A percentile compares a stretch with the other conserved stretches of the same genome.
Conservation (phyloP, 2,113 vertebrate genomes). For the Rhinogobius similis region DNA sequence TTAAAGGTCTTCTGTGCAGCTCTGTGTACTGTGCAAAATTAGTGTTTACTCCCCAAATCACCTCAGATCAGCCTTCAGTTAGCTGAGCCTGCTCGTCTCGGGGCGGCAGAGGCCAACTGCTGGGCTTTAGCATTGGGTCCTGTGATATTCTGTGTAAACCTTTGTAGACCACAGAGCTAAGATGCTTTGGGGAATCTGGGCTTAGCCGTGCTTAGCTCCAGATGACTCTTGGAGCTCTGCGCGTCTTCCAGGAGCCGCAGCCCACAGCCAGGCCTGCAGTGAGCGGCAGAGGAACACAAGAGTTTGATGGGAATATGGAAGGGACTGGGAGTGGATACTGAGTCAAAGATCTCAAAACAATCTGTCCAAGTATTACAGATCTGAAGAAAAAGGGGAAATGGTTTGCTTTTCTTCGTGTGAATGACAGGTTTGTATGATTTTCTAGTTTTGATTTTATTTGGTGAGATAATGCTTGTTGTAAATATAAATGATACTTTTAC, state of each 20-base stretch:
- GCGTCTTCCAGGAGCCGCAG: slow-evolving; percentile 49
- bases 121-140: slow-evolving; percentile 39
- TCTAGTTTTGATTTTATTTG: too few species aligned
- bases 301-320: neutral
- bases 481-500: too few species aligned
- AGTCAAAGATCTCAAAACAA: neutral
- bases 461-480: too few species aligned
- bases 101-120: slow-evolving; percentile 38
- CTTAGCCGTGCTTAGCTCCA: slow-evolving; percentile 55
- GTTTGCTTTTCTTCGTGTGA: neutral
- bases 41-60: slow-evolving; percentile 23
- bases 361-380: too few species aligned
- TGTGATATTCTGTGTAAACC: slow-evolving; percentile 47
- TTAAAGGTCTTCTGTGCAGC: slow-evolving; percentile 8
- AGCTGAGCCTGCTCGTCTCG: slow-evolving; percentile 10
- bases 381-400: too few species aligned
- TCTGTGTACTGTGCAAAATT: slow-evolving; percentile 12
- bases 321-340: neutral
- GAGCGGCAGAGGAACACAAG: slow-evolving; percentile 25
- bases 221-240: slow-evolving; percentile 58
- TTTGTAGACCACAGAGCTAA: slow-evolving; percentile 45
- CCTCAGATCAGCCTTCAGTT: slow-evolving; percentile 24
- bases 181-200: slow-evolving; percentile 46
- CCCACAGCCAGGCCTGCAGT: slow-evolving; percentile 49
- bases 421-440: too few species aligned